Evolutionary conservation across 2,888 invertebrate genomes (phyloP), one percentile per base, ranked within the genome.

Genomic region (Patella ulyssiponensis): DNA sequence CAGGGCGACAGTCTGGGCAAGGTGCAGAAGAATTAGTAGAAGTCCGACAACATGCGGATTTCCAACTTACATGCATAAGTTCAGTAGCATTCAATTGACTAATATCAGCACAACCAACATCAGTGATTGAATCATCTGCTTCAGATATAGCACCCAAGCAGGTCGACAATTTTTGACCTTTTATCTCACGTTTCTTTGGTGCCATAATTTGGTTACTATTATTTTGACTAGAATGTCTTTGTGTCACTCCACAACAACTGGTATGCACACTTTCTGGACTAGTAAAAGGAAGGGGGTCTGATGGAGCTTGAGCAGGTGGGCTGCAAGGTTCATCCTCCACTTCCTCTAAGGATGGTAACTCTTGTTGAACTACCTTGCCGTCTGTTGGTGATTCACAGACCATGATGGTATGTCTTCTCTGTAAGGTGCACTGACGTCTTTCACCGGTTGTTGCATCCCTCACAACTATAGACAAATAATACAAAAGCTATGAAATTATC

Each of bases 331-430:
- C 71, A 54, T 81, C 81, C 52, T 79, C 80, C 75, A 78, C 83
- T 71, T 83, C 83, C 58, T 77, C 78, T 51, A 83, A 72, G 71
- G 82, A 80, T 51, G 82, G 82, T 64, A 82, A 75, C 77, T 83
- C 82, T 73, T 75, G 76, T 56, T 71, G 74, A 27, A 75, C 54
- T 74, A 79, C 81, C 80, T 80, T 79, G 74, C 77, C 76, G 27
- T 83, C 82, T n/a, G 81, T 73, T 14, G 89, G 88, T 11, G 88
- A 88, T 77, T 89, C 88, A 77, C 89, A 89, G 14, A 89, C 88
- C 77, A 86, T 88, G 74, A 89, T 88, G 75, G 88, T 89, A 82
- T 89, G 88, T 52, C 89, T 81, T 17, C 89, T 82, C 79, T 87
- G 86, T 12, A 87, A 82, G 69, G 79, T 80, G 52, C 73, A 73